A percentile compares a stretch with the other conserved stretches of the same genome.
Evolutionary conservation across 2,888 invertebrate genomes (phyloP).

Genomic region (Epinotia demarniana): DNA sequence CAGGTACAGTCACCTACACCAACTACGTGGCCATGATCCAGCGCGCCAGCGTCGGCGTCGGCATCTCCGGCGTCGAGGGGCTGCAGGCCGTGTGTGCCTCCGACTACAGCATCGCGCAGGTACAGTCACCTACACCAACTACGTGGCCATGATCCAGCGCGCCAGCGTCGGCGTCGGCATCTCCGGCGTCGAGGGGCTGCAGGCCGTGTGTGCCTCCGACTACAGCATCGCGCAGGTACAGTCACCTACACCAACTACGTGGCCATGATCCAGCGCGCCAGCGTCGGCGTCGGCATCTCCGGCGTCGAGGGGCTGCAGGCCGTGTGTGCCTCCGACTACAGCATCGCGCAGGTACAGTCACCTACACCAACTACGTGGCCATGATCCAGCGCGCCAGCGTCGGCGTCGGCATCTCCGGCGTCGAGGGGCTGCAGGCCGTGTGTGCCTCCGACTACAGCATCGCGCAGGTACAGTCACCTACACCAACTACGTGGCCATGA

Average conservation of each 20-base stretch:
- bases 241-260: too few relatives aligned
- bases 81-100: conserved; percentile 99
- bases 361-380: too few relatives aligned
- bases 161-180: conserved; percentile 99
- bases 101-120: conserved; percentile 98
- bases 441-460: conserved; percentile 99
- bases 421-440: conserved; percentile 99
- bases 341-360: conserved; percentile 95
- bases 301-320: conserved; percentile 99
- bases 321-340: conserved; percentile 99
- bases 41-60: conserved; percentile 98
- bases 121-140: too few relatives aligned
- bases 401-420: conserved; percentile 98
- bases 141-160: conserved; percentile 99
- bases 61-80: conserved; percentile 99
- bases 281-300: conserved; percentile 98
- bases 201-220: conserved; percentile 99
- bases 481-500: too few relatives aligned
- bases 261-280: conserved; percentile 99
- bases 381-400: conserved; percentile 99
- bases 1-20: too few relatives aligned
- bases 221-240: conserved; percentile 97
- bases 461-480: conserved; percentile 92
- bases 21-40: too few relatives aligned
- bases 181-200: conserved; percentile 99